Conservation (phyloP, 2,797 vertebrate genomes). For the Cyprinella venusta region DNA sequence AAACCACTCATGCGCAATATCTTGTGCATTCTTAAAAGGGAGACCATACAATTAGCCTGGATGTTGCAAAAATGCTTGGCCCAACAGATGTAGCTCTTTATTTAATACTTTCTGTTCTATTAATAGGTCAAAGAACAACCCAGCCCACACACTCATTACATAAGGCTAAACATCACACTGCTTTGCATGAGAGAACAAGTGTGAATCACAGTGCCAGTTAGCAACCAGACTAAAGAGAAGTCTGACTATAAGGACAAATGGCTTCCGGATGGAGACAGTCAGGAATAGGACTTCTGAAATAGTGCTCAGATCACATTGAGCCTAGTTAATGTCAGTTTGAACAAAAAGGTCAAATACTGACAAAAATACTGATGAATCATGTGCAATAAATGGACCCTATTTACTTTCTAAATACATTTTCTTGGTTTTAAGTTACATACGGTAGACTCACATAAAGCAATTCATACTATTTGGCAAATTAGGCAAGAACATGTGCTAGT, state of each 20-base stretch:
- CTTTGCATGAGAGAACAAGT: background rate
- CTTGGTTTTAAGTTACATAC: too few relatives aligned
- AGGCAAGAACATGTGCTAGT: background rate
- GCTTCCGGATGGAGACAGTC: background rate
- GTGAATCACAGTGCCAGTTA: background rate
- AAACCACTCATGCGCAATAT: too few relatives aligned
- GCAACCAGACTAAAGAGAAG: background rate
- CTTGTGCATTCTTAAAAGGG: background rate
- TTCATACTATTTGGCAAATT: background rate
- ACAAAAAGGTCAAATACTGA: background rate
- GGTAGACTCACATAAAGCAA: background rate
- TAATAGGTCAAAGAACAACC: background rate
- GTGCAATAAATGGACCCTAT: background rate
- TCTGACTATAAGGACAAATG: background rate
- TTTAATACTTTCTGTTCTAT: background rate
- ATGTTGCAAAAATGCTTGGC: background rate
- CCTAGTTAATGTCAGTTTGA: background rate
- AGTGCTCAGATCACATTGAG: background rate
- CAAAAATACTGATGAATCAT: background rate
- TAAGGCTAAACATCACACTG: background rate
- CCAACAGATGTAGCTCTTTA: conserved; percentile 3
- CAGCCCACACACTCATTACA: background rate
- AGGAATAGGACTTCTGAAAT: background rate
- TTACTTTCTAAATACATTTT: too few relatives aligned
- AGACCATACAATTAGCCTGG: background rate